Evolutionary conservation across 2,113 vertebrate genomes (phyloP), one percentile per base, ranked within the genome.

Genomic region (Brevimyrus niger): DNA sequence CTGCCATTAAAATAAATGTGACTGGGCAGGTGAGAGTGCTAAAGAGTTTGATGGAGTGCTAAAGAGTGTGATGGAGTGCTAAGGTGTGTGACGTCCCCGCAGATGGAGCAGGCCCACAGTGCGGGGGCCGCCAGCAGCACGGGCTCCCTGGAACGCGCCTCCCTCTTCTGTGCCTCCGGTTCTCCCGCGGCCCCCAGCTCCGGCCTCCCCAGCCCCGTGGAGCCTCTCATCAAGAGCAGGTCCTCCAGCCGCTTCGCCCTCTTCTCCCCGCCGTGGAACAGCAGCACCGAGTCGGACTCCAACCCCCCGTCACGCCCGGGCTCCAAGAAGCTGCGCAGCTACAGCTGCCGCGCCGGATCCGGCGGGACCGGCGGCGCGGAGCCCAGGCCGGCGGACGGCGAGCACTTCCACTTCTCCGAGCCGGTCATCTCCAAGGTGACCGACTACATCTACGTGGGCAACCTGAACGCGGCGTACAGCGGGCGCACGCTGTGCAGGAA

Each of bases 51-150:
- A 11, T 48, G 3, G 47, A 48, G 9, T 48, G 10, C 47, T 11
- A 48, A 48, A 48, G 35, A 83, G 38, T 27, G n/a, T 87, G 86
- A 46, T 84, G 15, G 76, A 42, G n/a, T 87, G 53, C 19, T 23
- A 23, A 21, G 7, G 42, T 31, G 31, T 87, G 87, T 87, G 48
- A 7, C 2, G 2, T 44, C 44, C 50, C 19, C 94, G 23, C 93
- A 96, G 96, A 95, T 96, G 94, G 96, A 96, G 88, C 95, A 96
- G 93, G 94, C 95, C 44, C 95, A 97, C 92, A 95, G 92, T 19
- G 94, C 93, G 0, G 93, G 94, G 50, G 94, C 95, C 4, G 95
- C 93, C 89, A 94, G 94, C 92, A 96, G 94, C 92, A 96, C 91
- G 0, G 94, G 93, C 1, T 96, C 95, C 38, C 91, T 96, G 85